Percentiles rank a stretch among this genome's conserved stretches.
Evolutionary conservation across 2,888 invertebrate genomes (phyloP).

Genomic region (Mythimna lalbum): DNA sequence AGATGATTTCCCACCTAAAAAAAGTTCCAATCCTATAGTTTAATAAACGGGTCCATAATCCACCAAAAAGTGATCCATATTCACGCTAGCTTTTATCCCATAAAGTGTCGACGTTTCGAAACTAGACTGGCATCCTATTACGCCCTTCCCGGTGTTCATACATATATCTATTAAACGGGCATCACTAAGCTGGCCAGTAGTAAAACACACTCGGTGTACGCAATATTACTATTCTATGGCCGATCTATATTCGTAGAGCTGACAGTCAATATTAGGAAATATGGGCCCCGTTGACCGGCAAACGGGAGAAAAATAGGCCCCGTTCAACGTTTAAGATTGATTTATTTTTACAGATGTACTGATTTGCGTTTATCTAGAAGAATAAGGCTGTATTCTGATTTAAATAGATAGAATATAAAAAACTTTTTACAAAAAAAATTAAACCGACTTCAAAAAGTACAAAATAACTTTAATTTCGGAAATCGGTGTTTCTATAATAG

Average conservation of each 20-base stretch:
- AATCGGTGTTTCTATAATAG: no score
- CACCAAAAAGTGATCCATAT: background rate
- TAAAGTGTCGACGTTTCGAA: background rate
- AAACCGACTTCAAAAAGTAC: no score
- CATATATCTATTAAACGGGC: constrained; percentile 37
- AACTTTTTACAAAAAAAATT: no score
- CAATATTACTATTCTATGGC: constrained; percentile 43
- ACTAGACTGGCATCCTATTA: no score
- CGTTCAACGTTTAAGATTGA: constrained; percentile 16
- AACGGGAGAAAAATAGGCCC: constrained; percentile 48
- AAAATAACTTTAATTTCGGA: no score
- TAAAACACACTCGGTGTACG: constrained; percentile 53
- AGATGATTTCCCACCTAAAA: no score
- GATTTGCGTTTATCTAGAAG: constrained; percentile 6
- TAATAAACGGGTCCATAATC: background rate
- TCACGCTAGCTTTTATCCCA: background rate
- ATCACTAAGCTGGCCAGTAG: constrained; percentile 21
- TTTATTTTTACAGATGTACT: constrained; percentile 25
- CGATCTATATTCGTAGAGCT: constrained; percentile 40
- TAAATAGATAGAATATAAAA: no score
- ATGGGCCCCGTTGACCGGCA: constrained; percentile 38
- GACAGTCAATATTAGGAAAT: constrained; percentile 53
- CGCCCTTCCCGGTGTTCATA: constrained; percentile 1
- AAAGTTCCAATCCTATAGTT: no score
- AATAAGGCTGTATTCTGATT: background rate